Evolutionary conservation across 2,113 vertebrate species (phyloP), one percentile per base, ranked within the genome.

Genomic region (Numida meleagris): DNA sequence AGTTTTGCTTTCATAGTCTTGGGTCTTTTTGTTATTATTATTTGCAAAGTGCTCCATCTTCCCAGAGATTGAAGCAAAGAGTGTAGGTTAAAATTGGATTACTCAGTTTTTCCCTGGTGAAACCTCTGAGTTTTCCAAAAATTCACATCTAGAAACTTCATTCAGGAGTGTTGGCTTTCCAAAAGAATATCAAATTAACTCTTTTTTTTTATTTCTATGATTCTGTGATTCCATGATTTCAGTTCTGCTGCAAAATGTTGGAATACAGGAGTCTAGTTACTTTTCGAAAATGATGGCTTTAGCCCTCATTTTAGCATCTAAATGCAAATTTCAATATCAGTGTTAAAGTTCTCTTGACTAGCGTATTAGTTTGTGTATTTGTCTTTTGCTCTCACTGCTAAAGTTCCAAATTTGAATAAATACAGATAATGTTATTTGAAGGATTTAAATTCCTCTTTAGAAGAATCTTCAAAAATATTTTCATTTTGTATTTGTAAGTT

Each of bases 381-480:
- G 3, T 1, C 6, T 77, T 83, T 92, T 40, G 38, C 4, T 2
- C 36, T 55, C 23, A 25, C 0, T 0, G 3, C 36, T 25, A 74
- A n/a, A 4, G 34, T 75, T 86, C 63, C 9, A 40, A 24, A 72
- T 66, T 79, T 58, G 3, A 19, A 19, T 50, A 61, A 34, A 65
- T 24, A 40, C 3, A 68, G 55, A 55, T 1, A 2, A 4, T 73
- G 33, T 67, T 43, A 5, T 57, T 14, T 90, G 65, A 46, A 79
- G 8, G 9, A 15, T 65, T 70, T 48, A 38, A 89, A 76, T 43
- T 1, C 18, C 7, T 61, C 14, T 42, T 55, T 72, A 18, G 23
- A 78, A 65, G 42, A 31, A 46, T 38, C 12, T 88, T 45, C 0
- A 62, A 79, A 81, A 66, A 24, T 36, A 51, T 31, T 59, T 82